Percentiles rank a stretch among this genome's conserved stretches.
phyloP scores from a whole-genome alignment of 2,888 invertebrate genomes.

The Leistus spinibarbis region DNA sequence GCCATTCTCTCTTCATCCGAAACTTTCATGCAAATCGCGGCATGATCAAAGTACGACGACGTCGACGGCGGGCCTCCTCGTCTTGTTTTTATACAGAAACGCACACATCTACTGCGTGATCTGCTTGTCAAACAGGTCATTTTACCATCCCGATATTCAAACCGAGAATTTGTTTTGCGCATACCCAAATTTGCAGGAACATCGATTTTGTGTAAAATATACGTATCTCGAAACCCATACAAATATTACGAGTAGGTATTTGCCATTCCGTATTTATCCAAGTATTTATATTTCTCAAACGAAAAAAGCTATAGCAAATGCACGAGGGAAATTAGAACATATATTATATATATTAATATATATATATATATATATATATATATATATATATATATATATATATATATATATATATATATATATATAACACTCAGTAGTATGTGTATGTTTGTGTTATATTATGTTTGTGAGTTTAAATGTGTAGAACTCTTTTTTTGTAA shows the following conservation, averaged over 20 bases:
- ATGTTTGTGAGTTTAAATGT: too few relatives aligned
- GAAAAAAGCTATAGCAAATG: too few relatives aligned
- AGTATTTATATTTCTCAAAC: neutral
- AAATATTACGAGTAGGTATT: neutral
- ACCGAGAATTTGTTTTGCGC: constrained; percentile 14
- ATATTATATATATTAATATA: too few relatives aligned
- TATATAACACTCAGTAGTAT: too few relatives aligned
- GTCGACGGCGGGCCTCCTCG: neutral
- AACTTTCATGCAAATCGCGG: neutral
- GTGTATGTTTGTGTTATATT: too few relatives aligned
- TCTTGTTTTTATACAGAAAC: neutral
- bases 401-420: too few relatives aligned
- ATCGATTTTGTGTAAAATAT: constrained; percentile 22
- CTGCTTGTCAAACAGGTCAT: constrained; percentile 17
- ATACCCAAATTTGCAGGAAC: neutral
- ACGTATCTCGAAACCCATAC: neutral
- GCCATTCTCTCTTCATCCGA: neutral
- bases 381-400: too few relatives aligned
- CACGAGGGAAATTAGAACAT: too few relatives aligned
- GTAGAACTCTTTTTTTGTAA: too few relatives aligned
- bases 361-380: too few relatives aligned
- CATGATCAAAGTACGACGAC: constrained; percentile 3
- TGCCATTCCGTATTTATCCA: neutral
- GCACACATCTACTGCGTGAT: constrained; percentile 10
- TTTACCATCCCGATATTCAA: constrained; percentile 14